Conservation (phyloP, 2,888 invertebrate genomes). For the Epinotia demarniana region DNA sequence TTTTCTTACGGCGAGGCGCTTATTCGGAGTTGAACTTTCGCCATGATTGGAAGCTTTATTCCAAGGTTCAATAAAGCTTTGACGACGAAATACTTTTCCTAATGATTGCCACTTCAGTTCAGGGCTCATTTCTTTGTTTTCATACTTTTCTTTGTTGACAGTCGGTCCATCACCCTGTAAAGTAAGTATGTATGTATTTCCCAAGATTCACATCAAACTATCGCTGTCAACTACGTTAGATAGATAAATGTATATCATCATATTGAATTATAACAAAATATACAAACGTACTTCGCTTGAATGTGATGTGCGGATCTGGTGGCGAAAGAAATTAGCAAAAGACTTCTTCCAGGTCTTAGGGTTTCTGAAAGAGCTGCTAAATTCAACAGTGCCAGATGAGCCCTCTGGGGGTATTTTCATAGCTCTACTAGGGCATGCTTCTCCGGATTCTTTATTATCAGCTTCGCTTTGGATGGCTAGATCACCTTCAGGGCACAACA, state of each 20-base stretch:
- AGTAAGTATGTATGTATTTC: constrained; percentile 19
- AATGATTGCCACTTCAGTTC: constrained; percentile 82
- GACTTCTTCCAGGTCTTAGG: constrained; percentile 80
- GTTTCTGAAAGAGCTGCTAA: constrained; percentile 67
- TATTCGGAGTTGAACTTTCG: constrained; percentile 69
- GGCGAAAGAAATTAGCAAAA: constrained; percentile 76
- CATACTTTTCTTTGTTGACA: constrained; percentile 70
- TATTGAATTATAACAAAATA: background rate
- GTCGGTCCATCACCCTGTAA: constrained; percentile 74
- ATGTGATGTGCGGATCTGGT: constrained; percentile 74
- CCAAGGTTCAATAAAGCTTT: constrained; percentile 74
- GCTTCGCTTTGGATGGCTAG: constrained; percentile 62
- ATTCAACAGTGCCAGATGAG: constrained; percentile 61
- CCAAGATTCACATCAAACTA: background rate
- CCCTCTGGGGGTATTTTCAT: constrained; percentile 66
- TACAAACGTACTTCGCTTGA: constrained; percentile 73
- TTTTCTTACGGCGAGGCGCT: constrained; percentile 73
- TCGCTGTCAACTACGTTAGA: background rate
- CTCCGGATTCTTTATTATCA: constrained; percentile 62
- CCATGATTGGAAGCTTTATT: constrained; percentile 66
- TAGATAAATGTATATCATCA: background rate
- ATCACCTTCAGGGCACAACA: constrained; percentile 75
- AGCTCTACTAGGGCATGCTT: constrained; percentile 59
- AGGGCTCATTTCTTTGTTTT: constrained; percentile 69
- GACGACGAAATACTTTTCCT: constrained; percentile 79